phyloP scores from a whole-genome alignment of 2,797 vertebrate species.

The Telmatherina bonti region DNA sequence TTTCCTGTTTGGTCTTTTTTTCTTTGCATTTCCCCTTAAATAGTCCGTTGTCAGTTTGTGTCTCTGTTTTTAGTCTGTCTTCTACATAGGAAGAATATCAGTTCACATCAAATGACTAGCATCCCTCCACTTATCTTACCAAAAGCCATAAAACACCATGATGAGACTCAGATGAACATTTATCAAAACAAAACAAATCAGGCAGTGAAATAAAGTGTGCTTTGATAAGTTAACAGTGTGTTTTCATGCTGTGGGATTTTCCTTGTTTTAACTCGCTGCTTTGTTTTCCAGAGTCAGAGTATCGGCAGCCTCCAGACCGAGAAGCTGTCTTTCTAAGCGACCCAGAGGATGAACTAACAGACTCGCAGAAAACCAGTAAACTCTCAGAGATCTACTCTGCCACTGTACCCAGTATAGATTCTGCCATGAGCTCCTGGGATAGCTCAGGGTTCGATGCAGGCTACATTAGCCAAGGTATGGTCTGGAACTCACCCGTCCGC shows the following conservation, averaged over 20 bases:
- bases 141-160: background rate
- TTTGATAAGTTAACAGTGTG: background rate
- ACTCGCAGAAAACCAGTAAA: slow-evolving; percentile 89
- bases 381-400: slow-evolving; percentile 88
- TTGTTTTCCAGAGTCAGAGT: slow-evolving; percentile 64
- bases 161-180: background rate
- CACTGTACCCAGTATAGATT: slow-evolving; percentile 92
- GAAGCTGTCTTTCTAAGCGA: slow-evolving; percentile 85
- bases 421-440: slow-evolving; percentile 96
- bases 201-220: background rate
- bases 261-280: background rate
- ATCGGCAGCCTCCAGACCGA: slow-evolving; percentile 56
- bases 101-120: background rate
- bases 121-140: background rate
- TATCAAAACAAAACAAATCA: background rate
- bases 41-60: too few relatives aligned
- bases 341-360: slow-evolving; percentile 89
- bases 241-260: background rate
- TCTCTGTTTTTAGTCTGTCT: background rate
- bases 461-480: slow-evolving; percentile 91
- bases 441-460: slow-evolving; percentile 90
- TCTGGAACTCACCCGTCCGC: background rate
- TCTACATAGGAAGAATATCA: background rate
- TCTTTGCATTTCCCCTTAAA: too few relatives aligned
- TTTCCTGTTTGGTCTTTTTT: too few relatives aligned